Base-by-base conservation (phyloP, 2,888 invertebrate genomes). In the Drosophila antonietae region DNA sequence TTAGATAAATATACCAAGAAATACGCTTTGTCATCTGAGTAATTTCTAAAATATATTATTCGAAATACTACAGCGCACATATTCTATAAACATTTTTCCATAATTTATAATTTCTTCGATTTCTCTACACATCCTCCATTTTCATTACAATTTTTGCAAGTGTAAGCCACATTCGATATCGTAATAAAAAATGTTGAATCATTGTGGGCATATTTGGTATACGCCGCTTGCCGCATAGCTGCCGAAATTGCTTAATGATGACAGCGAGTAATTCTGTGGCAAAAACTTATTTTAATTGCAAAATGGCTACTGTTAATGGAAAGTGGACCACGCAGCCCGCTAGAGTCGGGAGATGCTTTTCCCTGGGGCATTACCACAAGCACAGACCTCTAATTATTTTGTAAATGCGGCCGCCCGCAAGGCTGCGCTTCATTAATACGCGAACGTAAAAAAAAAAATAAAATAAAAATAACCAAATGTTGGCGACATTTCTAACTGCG, bases 401-500 rank as follows among this genome's bases (percentile, higher is more conserved):
- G 76, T 73, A 76, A 79, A 73, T 71, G 79, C 67, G 79, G 73
- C 68, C 63, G 78, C 74, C 70, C 78, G 70, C 78, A 78, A 72
- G 47, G 77, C 68, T 58, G 73, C 71, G 85, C 82, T 69, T 82
- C 88, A 82, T 88, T 82, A 81, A 81, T 88, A 33, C 23, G 35
- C 18, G 39, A 35, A 35, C 52, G 23, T 14, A 12, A 41, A 68
- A 39, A 46, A 46, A 18, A 39, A 46, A 46, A 18, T 10, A 31
- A 31, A 31, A 31, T 7, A 53, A 14, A 52, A 20, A 37, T 20
- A 23, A 15, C 9, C 15, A 15, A 53, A 39, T 53, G n/a, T 28
- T 31, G n/a, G 61, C 31, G 14, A 12, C 60, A 49, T 31, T 52
- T 44, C 39, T 23, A 18, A 18, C 35, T 57, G 14, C 14, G n/a